phyloP scores from a whole-genome alignment of 2,888 invertebrate genomes.

The Yponomeuta plumbellus region DNA sequence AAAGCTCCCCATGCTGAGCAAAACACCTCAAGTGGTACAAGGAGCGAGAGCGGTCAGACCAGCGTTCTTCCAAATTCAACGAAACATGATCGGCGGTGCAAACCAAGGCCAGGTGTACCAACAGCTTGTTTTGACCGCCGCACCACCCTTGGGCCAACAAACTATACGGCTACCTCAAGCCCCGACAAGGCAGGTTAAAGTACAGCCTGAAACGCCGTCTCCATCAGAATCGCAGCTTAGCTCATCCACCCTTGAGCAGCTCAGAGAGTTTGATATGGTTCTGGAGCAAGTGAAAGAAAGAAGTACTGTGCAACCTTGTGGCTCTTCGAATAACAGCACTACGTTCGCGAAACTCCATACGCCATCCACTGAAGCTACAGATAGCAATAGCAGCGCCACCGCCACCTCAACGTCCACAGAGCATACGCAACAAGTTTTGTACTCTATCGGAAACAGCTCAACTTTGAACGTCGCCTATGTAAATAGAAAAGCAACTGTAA shows the following conservation, averaged over 20 bases:
- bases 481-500: conserved; percentile 55
- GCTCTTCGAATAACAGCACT: conserved; percentile 31
- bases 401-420: conserved; percentile 36
- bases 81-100: conserved; percentile 76
- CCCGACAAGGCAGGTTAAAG: conserved; percentile 40
- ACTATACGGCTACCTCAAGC: conserved; percentile 58
- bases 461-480: conserved; percentile 61
- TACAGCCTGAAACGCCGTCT: conserved; percentile 48
- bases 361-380: conserved; percentile 45
- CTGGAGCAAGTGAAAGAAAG: conserved; percentile 87
- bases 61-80: conserved; percentile 77
- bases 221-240: conserved; percentile 79
- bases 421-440: conserved; percentile 49
- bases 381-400: conserved; percentile 26
- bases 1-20: conserved; percentile 70
- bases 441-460: conserved; percentile 56
- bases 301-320: conserved; percentile 78
- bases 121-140: conserved; percentile 67
- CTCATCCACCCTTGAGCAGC: conserved; percentile 85
- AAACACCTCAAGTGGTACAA: conserved; percentile 73
- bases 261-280: conserved; percentile 88
- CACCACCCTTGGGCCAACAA: conserved; percentile 63
- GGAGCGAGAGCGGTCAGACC: conserved; percentile 75
- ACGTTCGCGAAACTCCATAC: conserved; percentile 30
- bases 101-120: conserved; percentile 70